Evolutionary conservation across 2,113 vertebrate species (phyloP), one percentile per base, ranked within the genome.

Genomic region (Ictalurus furcatus): DNA sequence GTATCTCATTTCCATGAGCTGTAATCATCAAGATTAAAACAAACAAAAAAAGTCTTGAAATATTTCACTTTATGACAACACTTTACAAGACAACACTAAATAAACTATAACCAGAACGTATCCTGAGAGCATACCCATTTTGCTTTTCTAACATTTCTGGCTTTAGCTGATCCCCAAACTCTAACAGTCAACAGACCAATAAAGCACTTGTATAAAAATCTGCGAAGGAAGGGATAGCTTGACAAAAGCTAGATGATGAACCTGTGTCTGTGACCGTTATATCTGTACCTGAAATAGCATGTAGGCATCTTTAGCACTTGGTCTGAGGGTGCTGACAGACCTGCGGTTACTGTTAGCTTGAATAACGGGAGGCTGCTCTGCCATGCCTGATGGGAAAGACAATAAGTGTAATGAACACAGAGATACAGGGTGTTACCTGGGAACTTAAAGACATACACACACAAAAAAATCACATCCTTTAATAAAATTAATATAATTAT

Each of bases 271-370:
- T 69, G 84, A 81, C 13, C 7, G 88, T 92, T 52, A 23, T 40
- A 93, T 94, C 88, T 85, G 48, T 92, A 99, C 98, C 98, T 99
- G 98, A 93, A 99, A 99, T 90, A 99, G 96, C 98, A 99, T 99
- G 93, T 99, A 99, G 11, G 98, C 98, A 85, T 99, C 98, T 95
- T 99, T 99, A 89, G 98, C 98, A 93, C 98, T 99, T 44, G 98
- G 98, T 91, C 97, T 97, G 92, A 99, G 96, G 0, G 98, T 98
- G 88, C 97, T 99, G 92, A 98, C 97, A 79, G 97, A 98, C 86
- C 98, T 96, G 90, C 98, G 96, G 94, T 98, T 99, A 94, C 97
- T 98, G 90, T 99, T 99, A 88, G 97, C 98, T 93, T 97, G 97
- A 88, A 98, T 92, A 69, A 96, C 95, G 84, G 95, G 93, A 84